Evolutionary conservation across 2,113 vertebrate species (phyloP).

Genomic region (Opisthocomus hoazin): DNA sequence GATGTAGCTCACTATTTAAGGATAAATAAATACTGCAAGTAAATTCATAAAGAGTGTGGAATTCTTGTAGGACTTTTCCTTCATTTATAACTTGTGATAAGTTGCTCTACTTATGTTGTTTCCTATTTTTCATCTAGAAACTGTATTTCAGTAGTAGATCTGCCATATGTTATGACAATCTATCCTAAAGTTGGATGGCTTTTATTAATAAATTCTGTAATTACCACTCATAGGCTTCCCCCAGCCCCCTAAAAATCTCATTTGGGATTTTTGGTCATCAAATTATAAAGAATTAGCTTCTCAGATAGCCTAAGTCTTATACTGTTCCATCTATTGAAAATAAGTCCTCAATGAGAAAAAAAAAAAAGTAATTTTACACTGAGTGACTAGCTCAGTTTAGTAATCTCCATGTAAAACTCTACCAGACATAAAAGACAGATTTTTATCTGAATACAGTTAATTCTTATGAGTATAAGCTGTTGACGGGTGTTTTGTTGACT

Average conservation of each 20-base stretch:
- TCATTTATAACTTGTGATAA: background rate
- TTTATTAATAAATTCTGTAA: background rate
- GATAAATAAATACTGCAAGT: background rate
- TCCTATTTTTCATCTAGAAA: background rate
- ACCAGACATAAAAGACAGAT: background rate
- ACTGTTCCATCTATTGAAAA: background rate
- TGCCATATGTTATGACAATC: background rate
- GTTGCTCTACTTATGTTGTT: background rate
- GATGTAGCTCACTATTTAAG: background rate
- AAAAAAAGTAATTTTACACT: background rate
- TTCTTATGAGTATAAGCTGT: background rate
- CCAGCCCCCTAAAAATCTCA: background rate
- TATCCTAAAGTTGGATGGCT: background rate
- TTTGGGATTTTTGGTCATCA: background rate
- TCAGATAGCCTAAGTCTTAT: background rate
- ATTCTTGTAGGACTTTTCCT: background rate
- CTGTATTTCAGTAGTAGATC: background rate
- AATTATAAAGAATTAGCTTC: background rate
- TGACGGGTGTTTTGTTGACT: background rate
- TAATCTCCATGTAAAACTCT: background rate
- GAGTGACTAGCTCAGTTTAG: background rate
- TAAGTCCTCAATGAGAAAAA: background rate
- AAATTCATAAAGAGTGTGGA: background rate
- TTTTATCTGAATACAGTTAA: background rate
- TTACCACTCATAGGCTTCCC: background rate